Percentiles rank a stretch among this genome's conserved stretches.
These are phyloP conservation scores for Penaeus japonicus DNA, from an alignment of 1,140 invertebrate genomes.

Conservation along the genomic window DNA sequence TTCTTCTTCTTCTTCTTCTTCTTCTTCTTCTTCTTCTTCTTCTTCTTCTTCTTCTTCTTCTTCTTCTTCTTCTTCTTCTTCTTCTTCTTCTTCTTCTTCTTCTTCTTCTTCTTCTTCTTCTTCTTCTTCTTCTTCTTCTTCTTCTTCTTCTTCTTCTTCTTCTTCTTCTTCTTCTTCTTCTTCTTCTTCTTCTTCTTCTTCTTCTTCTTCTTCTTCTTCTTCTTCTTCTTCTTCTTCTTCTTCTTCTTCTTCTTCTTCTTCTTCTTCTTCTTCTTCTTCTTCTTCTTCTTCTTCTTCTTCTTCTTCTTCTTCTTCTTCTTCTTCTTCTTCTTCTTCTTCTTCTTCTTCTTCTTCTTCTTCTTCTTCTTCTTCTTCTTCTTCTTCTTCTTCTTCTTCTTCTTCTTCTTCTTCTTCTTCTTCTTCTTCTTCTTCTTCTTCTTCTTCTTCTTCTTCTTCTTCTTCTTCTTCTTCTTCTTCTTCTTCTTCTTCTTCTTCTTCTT, in stretches of 20 bases:
- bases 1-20: no score
- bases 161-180: not conserved
- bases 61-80: not conserved
- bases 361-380: no score
- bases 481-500: constrained; percentile 10
- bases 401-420: not conserved
- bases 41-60: constrained; percentile 1
- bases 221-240: no score
- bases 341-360: no score
- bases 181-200: no score
- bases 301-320: no score
- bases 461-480: not conserved
- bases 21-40: not conserved
- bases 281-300: no score
- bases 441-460: not conserved
- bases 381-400: no score
- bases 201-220: no score
- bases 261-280: no score
- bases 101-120: constrained; percentile 10
- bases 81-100: not conserved
- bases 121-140: not conserved
- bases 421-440: not conserved
- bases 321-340: no score
- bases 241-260: no score
- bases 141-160: not conserved